Evolutionary conservation across 2,797 vertebrate species (phyloP).

Genomic region (Myotis daubentonii): DNA sequence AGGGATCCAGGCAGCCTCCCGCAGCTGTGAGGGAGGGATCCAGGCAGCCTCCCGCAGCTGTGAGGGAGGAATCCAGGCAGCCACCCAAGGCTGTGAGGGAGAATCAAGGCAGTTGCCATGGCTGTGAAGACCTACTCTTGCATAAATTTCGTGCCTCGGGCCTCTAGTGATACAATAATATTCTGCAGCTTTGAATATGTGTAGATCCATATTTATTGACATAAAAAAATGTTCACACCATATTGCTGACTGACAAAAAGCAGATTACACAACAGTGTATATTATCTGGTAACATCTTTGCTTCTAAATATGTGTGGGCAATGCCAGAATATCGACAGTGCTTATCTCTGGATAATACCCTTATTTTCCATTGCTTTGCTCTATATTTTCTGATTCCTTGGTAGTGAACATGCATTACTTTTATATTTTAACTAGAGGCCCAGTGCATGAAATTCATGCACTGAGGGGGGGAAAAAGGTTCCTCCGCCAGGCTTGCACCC

Average conservation of each 20-base stretch:
- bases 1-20: too few species aligned
- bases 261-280: not conserved
- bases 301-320: not conserved
- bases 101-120: too few species aligned
- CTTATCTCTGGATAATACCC: not conserved
- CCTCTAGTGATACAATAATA: not conserved
- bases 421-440: not conserved
- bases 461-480: too few species aligned
- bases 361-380: conserved; percentile 26
- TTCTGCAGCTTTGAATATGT: not conserved
- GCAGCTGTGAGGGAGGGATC: too few species aligned
- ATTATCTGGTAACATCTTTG: conserved; percentile 18
- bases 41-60: too few species aligned
- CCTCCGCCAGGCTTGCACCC: too few species aligned
- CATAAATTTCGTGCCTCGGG: too few species aligned
- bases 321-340: not conserved
- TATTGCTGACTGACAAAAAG: not conserved
- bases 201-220: not conserved
- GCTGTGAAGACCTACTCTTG: too few species aligned
- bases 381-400: not conserved
- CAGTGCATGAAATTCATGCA: too few species aligned
- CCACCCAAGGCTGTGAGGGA: too few species aligned
- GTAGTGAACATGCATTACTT: not conserved
- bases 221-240: not conserved
- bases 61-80: too few species aligned